Evolutionary conservation across 2,797 vertebrate genomes (phyloP).

Genomic region (Phataginus tricuspis): DNA sequence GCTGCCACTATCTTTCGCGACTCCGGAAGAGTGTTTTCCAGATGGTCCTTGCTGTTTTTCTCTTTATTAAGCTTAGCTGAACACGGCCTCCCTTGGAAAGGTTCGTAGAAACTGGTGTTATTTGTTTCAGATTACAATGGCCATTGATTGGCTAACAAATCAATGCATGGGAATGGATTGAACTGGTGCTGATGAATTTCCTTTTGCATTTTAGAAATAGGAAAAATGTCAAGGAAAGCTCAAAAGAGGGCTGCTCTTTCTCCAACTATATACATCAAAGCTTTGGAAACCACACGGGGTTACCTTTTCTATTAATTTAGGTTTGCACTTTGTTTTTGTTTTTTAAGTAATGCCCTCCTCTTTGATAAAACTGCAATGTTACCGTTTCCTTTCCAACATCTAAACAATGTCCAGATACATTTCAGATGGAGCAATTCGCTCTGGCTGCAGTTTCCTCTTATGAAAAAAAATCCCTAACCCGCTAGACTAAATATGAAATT

Average conservation of each 20-base stretch:
- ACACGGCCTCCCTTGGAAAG: conserved; percentile 79
- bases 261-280: not conserved
- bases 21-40: conserved; percentile 87
- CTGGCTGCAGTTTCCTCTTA: conserved; percentile 67
- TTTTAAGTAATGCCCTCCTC: conserved; percentile 51
- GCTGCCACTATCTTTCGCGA: conserved; percentile 85
- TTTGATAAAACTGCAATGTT: conserved; percentile 46
- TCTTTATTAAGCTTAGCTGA: conserved; percentile 84
- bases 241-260: not conserved
- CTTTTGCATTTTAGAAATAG: conserved; percentile 58
- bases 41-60: conserved; percentile 87
- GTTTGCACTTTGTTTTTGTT: conserved; percentile 14
- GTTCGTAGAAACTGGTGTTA: conserved; percentile 80
- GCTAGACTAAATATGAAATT: conserved; percentile 69
- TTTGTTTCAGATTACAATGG: conserved; percentile 79
- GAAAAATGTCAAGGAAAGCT: conserved; percentile 54
- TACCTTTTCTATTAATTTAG: conserved; percentile 55
- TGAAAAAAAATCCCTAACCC: conserved; percentile 64
- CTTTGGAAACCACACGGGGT: conserved; percentile 17
- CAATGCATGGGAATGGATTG: conserved; percentile 64
- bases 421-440: conserved; percentile 75
- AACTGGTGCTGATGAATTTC: conserved; percentile 55
- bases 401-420: conserved; percentile 74
- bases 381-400: conserved; percentile 64
- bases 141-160: conserved; percentile 80